These are phyloP conservation scores for Myoxocephalus aenaeus DNA, from an alignment of 2,797 vertebrate species.

Conservation along the genomic window DNA sequence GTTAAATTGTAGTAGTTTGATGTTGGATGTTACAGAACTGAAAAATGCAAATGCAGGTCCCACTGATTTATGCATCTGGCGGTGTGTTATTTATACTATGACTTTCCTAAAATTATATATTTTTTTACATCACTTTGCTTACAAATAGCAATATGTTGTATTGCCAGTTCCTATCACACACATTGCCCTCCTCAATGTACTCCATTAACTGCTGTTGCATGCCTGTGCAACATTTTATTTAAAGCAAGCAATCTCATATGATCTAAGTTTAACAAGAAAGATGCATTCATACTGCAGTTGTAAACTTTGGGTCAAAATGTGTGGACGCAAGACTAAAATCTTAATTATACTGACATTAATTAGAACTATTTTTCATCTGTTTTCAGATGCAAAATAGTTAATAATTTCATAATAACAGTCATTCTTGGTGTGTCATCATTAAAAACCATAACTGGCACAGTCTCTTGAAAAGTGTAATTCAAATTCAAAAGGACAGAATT, in stretches of 20 bases:
- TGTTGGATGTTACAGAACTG: neutral
- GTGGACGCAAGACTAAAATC: neutral
- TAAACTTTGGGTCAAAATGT: neutral
- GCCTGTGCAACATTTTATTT: neutral
- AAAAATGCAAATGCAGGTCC: neutral
- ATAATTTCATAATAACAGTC: neutral
- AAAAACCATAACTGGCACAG: neutral
- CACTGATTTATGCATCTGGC: neutral
- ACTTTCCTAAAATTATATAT: neutral
- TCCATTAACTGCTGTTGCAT: constrained; percentile 25
- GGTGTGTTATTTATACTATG: neutral
- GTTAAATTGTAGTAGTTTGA: neutral
- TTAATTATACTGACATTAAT: neutral
- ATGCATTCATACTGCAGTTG: neutral
- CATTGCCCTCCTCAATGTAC: constrained; percentile 18
- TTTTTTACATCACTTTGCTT: neutral
- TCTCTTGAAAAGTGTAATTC: neutral
- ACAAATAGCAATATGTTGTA: neutral
- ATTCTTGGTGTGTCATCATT: neutral
- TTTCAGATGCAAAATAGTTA: neutral
- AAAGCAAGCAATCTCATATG: neutral
- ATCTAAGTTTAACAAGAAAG: neutral
- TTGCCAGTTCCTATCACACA: neutral
- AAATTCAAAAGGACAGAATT: neutral
- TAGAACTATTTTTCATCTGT: neutral